Base-by-base conservation (phyloP, 2,888 invertebrate species). In the Lasioglossum pauxillum region DNA sequence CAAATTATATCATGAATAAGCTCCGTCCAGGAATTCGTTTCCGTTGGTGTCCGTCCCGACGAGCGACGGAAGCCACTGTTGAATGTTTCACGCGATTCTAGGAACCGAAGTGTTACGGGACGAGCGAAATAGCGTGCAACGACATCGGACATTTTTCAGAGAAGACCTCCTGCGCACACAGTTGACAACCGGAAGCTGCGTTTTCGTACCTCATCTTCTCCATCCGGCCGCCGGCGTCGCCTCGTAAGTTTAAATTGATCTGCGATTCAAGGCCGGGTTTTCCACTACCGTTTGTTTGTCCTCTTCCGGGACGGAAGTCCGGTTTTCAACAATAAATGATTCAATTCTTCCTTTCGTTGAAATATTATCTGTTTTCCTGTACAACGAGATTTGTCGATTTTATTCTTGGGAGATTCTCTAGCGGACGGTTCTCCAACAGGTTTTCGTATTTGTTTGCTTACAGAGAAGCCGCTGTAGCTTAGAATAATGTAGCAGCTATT, bases 1-100 rank as follows among this genome's bases (percentile, higher is more conserved):
- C 84, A 86, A 89, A 88, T 89, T 89, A 89, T 86, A 78, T 82
- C 77, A 23, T 75, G 73, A 81, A 72, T 35, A 83, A 86, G 79
- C 79, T 83, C 67, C 73, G 82, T 60, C 46, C 23, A 38, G 35
- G 75, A 75, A 78, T 75, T 64, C 60, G 53, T 38, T 31, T 64
- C 35, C 41, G 23, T 19, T 7, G 23, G 19, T 35, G 82, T 4
- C 49, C 73, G 76, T 67, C 27, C 27, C 38, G n/a, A 14, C 49
- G 35, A 16, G 16, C 73, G 73, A 76, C 82, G 73, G 53, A 88
- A 78, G 44, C 75, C 80, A 75, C 35, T 80, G 77, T 75, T 75
- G 83, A 87, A 87, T 78, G 87, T 86, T 87, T 80, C 80, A 86
- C 80, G 69, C 78, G 76, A 83, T 83, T 69, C 77, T 44, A 46